Base-by-base conservation (phyloP, 2,888 invertebrate genomes). In the Plebejus argus region DNA sequence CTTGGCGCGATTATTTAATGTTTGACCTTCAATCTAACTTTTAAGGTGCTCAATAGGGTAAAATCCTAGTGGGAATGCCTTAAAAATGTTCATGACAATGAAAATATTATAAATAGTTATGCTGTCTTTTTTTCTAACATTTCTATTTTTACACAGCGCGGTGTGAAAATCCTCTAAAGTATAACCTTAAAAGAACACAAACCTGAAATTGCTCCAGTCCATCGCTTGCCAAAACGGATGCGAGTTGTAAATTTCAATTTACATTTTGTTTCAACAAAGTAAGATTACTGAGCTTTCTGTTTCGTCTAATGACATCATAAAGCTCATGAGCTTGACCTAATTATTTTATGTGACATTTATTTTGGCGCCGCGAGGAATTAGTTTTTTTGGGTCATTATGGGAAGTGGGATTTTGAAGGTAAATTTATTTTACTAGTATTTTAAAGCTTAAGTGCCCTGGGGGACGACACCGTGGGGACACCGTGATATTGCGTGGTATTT, bases 211-310 rank as follows among this genome's bases (percentile, higher is more conserved):
- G 5, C 28, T 6, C 39, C 6, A 35, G 39, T 71, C 71, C n/a
- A 71, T 66, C 28, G 66, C 66, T 39, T 71, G 71, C 71, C 39
- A 71, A 71, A 71, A 39, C 71, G 71, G 35, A 39, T 39, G 39
- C n/a, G 8, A 66, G 66, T 33, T 66, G 66, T 66, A 66, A 66
- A 66, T 66, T 28, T 66, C 18, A 66, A 66, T 66, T 66, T 66
- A 66, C 66, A 66, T 66, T 66, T 66, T 66, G 66, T 66, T 66
- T 66, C 66, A 66, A 39, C 71, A 71, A 71, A 39, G 39, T 39
- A 39, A 66, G 18, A 71, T 71, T 39, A 71, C 20, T 39, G 39
- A 71, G 71, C 39, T 71, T 39, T 71, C 71, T 71, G 71, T 71
- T 66, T 71, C 71, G 1, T 39, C 8, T 71, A 39, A 71, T 39